Percentiles rank a stretch among this genome's conserved stretches.
Conservation (phyloP, 2,113 vertebrate species). For the Phasianus colchicus region DNA sequence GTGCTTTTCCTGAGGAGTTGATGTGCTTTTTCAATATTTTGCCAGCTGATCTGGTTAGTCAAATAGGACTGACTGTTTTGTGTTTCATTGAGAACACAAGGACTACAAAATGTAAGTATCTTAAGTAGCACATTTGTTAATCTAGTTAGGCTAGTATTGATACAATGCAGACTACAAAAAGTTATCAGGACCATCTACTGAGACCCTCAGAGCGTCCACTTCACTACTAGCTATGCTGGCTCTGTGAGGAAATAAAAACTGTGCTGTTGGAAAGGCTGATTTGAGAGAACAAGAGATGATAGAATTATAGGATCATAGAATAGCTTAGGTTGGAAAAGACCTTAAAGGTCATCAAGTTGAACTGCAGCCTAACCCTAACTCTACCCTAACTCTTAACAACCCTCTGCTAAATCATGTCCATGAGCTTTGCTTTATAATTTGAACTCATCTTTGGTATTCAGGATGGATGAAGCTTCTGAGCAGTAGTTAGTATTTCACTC, state of each 20-base stretch:
- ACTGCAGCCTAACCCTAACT: too few relatives aligned
- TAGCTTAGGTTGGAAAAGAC: too few relatives aligned
- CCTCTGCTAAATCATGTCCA: too few relatives aligned
- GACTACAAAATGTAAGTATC: not conserved
- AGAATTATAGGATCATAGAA: too few relatives aligned
- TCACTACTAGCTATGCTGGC: not conserved
- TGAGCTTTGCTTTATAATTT: not conserved
- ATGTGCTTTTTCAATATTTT: not conserved
- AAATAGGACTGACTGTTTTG: not conserved
- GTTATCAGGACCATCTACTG: not conserved
- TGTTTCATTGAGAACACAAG: not conserved
- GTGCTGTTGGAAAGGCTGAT: accelerated
- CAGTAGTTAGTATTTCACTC: not conserved
- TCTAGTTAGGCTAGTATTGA: not conserved
- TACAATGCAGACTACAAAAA: not conserved
- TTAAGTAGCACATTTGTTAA: accelerated
- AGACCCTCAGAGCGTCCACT: not conserved
- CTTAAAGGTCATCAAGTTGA: too few relatives aligned
- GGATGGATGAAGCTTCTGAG: not conserved
- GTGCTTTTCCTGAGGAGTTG: not conserved
- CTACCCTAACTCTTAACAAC: too few relatives aligned
- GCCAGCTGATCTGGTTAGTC: accelerated
- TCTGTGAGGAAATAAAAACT: not conserved
- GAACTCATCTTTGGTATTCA: not conserved
- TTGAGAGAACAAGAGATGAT: not conserved